Evolutionary conservation across 2,888 invertebrate genomes (phyloP).

Genomic region (Protophormia terraenovae): DNA sequence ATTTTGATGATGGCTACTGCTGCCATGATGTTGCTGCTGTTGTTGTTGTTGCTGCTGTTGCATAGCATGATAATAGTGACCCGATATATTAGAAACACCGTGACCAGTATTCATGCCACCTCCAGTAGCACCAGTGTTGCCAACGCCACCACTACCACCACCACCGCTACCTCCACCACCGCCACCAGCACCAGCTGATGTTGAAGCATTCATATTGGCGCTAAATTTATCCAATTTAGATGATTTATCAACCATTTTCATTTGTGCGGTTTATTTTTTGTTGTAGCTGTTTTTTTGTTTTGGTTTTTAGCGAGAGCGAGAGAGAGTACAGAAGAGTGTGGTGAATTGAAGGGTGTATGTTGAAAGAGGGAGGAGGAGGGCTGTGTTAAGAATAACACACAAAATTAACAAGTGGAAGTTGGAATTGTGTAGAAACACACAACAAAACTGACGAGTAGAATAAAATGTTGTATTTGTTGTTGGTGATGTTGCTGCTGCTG

Average conservation of each 20-base stretch:
- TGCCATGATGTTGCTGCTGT: conserved; percentile 59
- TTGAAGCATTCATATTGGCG: conserved; percentile 75
- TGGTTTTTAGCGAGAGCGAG: conserved; percentile 11
- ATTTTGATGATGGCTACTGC: conserved; percentile 71
- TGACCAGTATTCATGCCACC: conserved; percentile 57
- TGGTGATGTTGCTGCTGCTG: conserved; percentile 14
- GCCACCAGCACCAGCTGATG: conserved; percentile 69
- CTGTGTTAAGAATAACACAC: conserved; percentile 9
- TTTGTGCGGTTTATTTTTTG: conserved; percentile 66
- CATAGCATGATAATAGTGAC: conserved; percentile 58
- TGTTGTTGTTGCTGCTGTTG: conserved; percentile 52
- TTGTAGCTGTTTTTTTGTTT: too few relatives aligned
- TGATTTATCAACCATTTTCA: conserved; percentile 81
- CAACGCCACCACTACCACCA: conserved; percentile 34
- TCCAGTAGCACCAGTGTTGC: conserved; percentile 54
- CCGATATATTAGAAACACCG: conserved; percentile 56
- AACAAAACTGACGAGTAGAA: not conserved
- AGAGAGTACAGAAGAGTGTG: conserved; percentile 11
- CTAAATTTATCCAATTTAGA: conserved; percentile 80
- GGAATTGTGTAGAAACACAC: conserved; percentile 10
- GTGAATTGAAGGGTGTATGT: not conserved
- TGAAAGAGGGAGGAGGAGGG: not conserved
- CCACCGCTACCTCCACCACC: conserved; percentile 70
- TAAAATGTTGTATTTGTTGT: conserved; percentile 4
- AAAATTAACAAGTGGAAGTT: conserved; percentile 31